Conservation (phyloP, 2,113 vertebrate species). For the crab-eating macaque (Macaca fascicularis) region T2T-MFA8v1.1 NC_088381.1:58167001-58167500, state of each 20-base stretch:
- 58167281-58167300: not conserved
- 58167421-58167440: too few species aligned
- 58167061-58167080: not conserved
- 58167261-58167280: not conserved
- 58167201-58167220: too few species aligned
- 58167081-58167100: not conserved
- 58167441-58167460: too few species aligned
- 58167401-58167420: too few species aligned
- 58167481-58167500: too few species aligned
- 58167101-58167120: not conserved
- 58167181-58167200: not conserved
- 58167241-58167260: not conserved
- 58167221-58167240: accelerated
- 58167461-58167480: too few species aligned
- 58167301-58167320: not conserved
- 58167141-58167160: too few species aligned
- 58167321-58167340: not conserved
- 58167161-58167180: not conserved
- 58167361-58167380: not conserved
- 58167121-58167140: not conserved
- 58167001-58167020: not conserved
- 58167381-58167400: not conserved
- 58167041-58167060: not conserved
- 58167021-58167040: not conserved
- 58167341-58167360: not conserved